Conservation (phyloP, 2,797 vertebrate genomes). For the Rhinella marina region DNA sequence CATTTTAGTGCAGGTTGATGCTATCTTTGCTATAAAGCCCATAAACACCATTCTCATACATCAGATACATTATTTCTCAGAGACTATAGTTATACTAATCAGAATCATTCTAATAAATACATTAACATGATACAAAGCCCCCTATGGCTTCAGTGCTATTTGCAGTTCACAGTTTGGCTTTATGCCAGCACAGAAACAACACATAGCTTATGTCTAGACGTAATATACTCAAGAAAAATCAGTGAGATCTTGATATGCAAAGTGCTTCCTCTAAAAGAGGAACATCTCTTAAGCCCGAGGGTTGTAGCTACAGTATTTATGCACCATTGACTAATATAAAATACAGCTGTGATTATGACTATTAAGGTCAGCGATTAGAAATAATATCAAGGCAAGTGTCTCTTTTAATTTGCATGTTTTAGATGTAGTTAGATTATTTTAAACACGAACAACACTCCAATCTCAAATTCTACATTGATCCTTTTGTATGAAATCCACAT, state of each 20-base stretch:
- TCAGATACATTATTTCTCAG: neutral
- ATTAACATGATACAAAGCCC: neutral
- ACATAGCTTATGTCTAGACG: slow-evolving; percentile 24
- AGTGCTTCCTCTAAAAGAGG: slow-evolving; percentile 34
- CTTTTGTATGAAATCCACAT: slow-evolving; percentile 13
- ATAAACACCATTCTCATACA: neutral
- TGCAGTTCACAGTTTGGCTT: neutral
- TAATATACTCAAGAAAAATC: slow-evolving; percentile 30
- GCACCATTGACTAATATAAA: slow-evolving; percentile 56
- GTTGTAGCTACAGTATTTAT: slow-evolving; percentile 51
- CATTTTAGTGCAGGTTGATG: too few species aligned
- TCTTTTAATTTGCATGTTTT: slow-evolving; percentile 51
- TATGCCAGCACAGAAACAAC: slow-evolving; percentile 8
- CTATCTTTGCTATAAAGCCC: too few species aligned
- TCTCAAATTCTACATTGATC: slow-evolving; percentile 16
- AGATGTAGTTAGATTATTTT: slow-evolving; percentile 34
- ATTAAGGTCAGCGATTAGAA: slow-evolving; percentile 60
- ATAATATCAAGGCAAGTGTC: slow-evolving; percentile 54
- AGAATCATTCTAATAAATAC: neutral
- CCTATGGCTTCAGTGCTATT: neutral
- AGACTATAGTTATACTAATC: neutral
- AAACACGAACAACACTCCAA: slow-evolving; percentile 23
- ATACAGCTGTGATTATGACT: slow-evolving; percentile 54
- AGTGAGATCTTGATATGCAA: slow-evolving; percentile 38
- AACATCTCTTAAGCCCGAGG: slow-evolving; percentile 45